These are phyloP conservation scores for Drosophila bifasciata DNA, from an alignment of 1,140 invertebrate species.

Conservation along the genomic window DNA sequence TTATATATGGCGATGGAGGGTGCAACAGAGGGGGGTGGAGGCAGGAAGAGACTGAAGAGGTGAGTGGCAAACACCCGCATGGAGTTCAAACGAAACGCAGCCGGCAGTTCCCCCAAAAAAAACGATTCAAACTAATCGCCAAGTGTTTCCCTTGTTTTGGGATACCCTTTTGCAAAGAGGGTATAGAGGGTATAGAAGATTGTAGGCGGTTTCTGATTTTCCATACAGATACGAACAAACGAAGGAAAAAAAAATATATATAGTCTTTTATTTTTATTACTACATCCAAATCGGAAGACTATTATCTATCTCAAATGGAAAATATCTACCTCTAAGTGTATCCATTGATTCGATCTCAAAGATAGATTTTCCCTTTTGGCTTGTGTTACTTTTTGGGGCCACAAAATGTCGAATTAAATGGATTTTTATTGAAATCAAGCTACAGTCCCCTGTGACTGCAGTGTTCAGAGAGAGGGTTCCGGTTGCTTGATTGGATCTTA, in stretches of 20 bases:
- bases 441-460: conserved; percentile 4
- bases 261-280: too few species aligned
- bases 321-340: too few species aligned
- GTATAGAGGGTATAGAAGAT: too few species aligned
- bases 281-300: too few species aligned
- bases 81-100: conserved; percentile 75
- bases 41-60: neutral
- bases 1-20: conserved; percentile 59
- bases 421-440: conserved; percentile 81
- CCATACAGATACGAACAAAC: too few species aligned
- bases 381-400: conserved; percentile 57
- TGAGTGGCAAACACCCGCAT: conserved; percentile 54
- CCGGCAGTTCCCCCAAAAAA: conserved; percentile 57
- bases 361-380: conserved; percentile 2
- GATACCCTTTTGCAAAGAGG: too few species aligned
- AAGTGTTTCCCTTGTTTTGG: conserved; percentile 55
- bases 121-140: conserved; percentile 70
- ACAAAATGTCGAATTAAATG: conserved; percentile 81
- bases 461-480: conserved; percentile 25
- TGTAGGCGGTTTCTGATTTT: too few species aligned
- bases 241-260: too few species aligned
- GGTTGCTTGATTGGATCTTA: conserved; percentile 58
- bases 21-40: conserved; percentile 5
- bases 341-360: too few species aligned
- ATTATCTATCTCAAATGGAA: too few species aligned